Evolutionary conservation across 1,140 invertebrate genomes (phyloP).

Genomic region (Cepaea nemoralis): DNA sequence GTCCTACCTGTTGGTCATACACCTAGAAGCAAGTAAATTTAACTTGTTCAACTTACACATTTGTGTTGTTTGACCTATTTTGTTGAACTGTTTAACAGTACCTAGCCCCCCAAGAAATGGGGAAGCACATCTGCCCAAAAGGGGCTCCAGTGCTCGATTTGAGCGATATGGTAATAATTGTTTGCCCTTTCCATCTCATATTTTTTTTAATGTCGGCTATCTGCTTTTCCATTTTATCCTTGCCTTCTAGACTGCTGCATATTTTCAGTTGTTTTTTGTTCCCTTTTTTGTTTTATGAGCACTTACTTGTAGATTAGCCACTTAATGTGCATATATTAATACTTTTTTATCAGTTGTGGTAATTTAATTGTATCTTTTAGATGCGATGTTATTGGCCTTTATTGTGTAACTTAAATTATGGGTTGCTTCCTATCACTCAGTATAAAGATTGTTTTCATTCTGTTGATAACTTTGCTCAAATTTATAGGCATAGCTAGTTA

Average conservation of each 20-base stretch:
- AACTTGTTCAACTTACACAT: too few species aligned
- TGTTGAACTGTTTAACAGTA: not conserved
- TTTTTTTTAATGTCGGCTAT: not conserved
- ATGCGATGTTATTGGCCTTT: too few species aligned
- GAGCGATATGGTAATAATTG: conserved; percentile 1
- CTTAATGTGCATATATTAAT: not conserved
- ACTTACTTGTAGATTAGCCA: not conserved
- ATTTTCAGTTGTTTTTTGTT: not conserved
- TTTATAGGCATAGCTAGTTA: too few species aligned
- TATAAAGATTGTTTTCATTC: too few species aligned
- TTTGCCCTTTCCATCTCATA: not conserved
- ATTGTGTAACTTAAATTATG: too few species aligned
- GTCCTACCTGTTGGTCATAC: too few species aligned
- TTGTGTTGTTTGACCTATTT: too few species aligned
- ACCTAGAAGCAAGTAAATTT: too few species aligned
- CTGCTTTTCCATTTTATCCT: not conserved
- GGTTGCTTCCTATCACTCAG: too few species aligned
- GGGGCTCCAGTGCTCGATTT: conserved; percentile 11
- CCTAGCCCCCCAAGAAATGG: not conserved
- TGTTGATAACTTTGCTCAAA: too few species aligned
- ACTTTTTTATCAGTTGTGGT: not conserved
- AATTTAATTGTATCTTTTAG: too few species aligned
- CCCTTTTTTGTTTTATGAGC: not conserved
- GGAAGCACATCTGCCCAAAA: conserved; percentile 4
- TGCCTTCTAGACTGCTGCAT: not conserved